A percentile compares a stretch with the other conserved stretches of the same genome.
These are phyloP conservation scores for Hirundichthys speculiger DNA, from an alignment of 2,113 vertebrate genomes.

Conservation along the genomic window DNA sequence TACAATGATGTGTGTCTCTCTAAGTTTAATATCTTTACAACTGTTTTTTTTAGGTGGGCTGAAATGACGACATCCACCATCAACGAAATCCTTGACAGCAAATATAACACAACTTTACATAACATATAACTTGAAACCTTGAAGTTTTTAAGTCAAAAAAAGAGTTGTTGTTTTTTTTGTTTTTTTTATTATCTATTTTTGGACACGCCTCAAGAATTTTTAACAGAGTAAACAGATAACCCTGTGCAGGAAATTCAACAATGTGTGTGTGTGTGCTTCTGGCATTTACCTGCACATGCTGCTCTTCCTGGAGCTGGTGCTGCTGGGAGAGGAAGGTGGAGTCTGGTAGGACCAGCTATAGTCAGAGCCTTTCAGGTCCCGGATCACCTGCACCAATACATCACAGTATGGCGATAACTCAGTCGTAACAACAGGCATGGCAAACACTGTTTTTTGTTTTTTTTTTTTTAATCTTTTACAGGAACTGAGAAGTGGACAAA, in stretches of 20 bases:
- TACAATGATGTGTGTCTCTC: not conserved
- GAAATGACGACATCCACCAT: not conserved
- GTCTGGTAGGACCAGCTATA: conserved; percentile 99
- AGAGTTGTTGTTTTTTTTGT: not conserved
- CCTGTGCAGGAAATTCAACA: too few species aligned
- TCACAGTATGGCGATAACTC: not conserved
- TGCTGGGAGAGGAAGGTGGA: conserved; percentile 93
- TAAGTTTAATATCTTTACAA: conserved; percentile 2
- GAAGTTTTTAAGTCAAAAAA: not conserved
- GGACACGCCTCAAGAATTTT: not conserved
- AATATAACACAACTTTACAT: not conserved
- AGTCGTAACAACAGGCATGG: not conserved
- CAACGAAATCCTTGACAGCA: not conserved
- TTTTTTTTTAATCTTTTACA: not conserved
- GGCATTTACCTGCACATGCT: conserved; percentile 95
- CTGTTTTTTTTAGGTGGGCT: not conserved
- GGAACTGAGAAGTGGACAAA: not conserved
- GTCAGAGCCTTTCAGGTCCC: conserved; percentile 97
- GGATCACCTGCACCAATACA: conserved; percentile 87
- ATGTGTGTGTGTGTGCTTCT: not conserved
- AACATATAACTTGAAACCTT: not conserved
- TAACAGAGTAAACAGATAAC: not conserved
- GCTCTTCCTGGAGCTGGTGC: conserved; percentile 93
- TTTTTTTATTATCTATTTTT: conserved; percentile 4
- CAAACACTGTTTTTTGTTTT: not conserved